phyloP scores from a whole-genome alignment of 2,797 vertebrate species.

The Okamejei kenojei region DNA sequence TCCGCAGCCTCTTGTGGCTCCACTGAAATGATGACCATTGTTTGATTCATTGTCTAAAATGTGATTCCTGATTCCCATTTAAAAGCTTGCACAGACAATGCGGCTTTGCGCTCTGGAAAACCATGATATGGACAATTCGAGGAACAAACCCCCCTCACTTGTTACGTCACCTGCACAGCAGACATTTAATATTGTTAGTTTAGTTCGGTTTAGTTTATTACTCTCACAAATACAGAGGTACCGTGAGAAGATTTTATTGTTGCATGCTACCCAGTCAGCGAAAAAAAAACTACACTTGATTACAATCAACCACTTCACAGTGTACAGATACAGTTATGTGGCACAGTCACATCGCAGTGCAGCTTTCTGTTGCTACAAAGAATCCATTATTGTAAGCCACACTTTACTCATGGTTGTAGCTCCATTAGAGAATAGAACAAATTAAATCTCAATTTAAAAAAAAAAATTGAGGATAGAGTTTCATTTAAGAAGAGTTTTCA shows the following conservation, averaged over 20 bases:
- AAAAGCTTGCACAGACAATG: too few species aligned
- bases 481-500: not conserved
- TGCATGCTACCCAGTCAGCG: too few species aligned
- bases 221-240: too few species aligned
- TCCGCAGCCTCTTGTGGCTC: too few species aligned
- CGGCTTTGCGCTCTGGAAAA: too few species aligned
- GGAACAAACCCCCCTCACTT: too few species aligned
- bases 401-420: not conserved
- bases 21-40: not conserved
- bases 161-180: not conserved
- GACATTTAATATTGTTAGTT: not conserved
- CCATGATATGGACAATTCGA: too few species aligned
- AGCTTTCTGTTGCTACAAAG: slow-evolving; percentile 17
- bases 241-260: too few species aligned
- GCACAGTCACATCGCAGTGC: slow-evolving; percentile 9
- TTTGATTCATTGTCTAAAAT: not conserved
- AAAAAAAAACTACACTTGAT: too few species aligned
- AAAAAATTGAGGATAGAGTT: not conserved
- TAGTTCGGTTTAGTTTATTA: too few species aligned
- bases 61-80: too few species aligned
- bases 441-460: not conserved
- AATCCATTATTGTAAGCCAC: not conserved
- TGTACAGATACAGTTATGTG: not conserved
- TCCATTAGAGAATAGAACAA: not conserved
- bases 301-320: too few species aligned